Evolutionary conservation across 2,113 vertebrate species (phyloP).

Genomic region (Paramisgurnus dabryanus): DNA sequence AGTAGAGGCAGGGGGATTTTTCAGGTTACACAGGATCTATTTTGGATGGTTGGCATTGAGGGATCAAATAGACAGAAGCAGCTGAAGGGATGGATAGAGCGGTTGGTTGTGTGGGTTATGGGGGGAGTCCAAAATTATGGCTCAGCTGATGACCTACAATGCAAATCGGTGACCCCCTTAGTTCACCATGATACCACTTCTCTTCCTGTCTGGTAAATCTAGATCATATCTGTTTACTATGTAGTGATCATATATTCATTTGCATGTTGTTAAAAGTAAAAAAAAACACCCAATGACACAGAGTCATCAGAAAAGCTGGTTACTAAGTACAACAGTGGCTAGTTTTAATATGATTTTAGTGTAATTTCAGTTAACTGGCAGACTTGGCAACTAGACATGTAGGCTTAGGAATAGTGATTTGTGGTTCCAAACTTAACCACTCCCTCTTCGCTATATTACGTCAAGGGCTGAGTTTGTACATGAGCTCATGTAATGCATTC

Average conservation of each 20-base stretch:
- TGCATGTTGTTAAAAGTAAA: not conserved
- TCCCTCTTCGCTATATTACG: not conserved
- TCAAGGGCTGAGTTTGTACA: slow-evolving; percentile 13
- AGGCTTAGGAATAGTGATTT: slow-evolving; percentile 1
- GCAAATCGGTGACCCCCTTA: slow-evolving; percentile 35
- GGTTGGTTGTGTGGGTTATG: slow-evolving; percentile 35
- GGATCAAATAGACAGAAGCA: slow-evolving; percentile 71
- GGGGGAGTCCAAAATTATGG: slow-evolving; percentile 57
- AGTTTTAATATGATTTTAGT: not conserved
- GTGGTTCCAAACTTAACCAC: slow-evolving; percentile 15
- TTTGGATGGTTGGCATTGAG: slow-evolving; percentile 64
- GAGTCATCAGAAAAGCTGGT: no score
- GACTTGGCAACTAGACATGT: not conserved
- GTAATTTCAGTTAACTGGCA: not conserved
- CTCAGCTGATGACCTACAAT: slow-evolving; percentile 62
- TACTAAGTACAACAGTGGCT: not conserved
- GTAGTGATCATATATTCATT: not conserved
- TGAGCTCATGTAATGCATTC: slow-evolving; percentile 21
- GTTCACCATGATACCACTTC: not conserved
- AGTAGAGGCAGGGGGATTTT: slow-evolving; percentile 65
- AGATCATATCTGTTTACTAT: not conserved
- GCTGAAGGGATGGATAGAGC: slow-evolving; percentile 58
- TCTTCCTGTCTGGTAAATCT: not conserved
- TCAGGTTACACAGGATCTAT: slow-evolving; percentile 69
- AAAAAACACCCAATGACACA: no score